phyloP scores from a whole-genome alignment of 2,888 invertebrate species.

The Isoperla grammatica region DNA sequence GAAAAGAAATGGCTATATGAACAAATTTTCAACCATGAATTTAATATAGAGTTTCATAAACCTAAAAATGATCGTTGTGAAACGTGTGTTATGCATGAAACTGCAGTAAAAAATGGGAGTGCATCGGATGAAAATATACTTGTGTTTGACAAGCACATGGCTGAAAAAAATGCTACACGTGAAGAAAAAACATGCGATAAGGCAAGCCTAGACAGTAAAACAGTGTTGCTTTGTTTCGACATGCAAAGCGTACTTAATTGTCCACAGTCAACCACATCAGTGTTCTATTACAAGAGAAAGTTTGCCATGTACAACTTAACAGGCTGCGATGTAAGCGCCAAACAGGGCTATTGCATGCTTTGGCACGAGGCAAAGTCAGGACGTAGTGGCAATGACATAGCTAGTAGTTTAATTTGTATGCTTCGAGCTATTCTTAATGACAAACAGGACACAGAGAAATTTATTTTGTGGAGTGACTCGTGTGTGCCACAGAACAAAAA shows the following conservation, averaged over 20 bases:
- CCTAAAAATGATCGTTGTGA: constrained; percentile 2
- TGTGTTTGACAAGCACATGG: not conserved
- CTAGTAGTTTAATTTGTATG: not conserved
- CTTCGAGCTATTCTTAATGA: not conserved
- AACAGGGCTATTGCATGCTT: constrained; percentile 11
- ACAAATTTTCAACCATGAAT: not conserved
- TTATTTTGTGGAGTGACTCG: constrained; percentile 19
- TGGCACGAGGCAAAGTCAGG: constrained; percentile 12
- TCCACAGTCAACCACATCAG: not conserved
- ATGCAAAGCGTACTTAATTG: not conserved
- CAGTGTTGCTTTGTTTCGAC: constrained; percentile 3
- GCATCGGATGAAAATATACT: not conserved
- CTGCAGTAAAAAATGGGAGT: not conserved
- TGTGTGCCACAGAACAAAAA: constrained; percentile 26
- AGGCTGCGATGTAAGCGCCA: not conserved
- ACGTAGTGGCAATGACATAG: constrained; percentile 21
- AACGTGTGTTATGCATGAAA: not conserved
- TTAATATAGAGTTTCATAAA: constrained; percentile 7
- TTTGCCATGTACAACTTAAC: constrained; percentile 13
- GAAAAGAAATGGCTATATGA: not conserved
- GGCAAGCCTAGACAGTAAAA: constrained; percentile 4
- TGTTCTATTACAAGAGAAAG: constrained; percentile 11
- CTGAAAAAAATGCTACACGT: constrained; percentile 1
- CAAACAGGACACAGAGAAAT: constrained; percentile 4
- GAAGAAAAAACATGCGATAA: not conserved